Evolutionary conservation across 2,888 invertebrate genomes (phyloP).

Genomic region (Macrophya annulata): DNA sequence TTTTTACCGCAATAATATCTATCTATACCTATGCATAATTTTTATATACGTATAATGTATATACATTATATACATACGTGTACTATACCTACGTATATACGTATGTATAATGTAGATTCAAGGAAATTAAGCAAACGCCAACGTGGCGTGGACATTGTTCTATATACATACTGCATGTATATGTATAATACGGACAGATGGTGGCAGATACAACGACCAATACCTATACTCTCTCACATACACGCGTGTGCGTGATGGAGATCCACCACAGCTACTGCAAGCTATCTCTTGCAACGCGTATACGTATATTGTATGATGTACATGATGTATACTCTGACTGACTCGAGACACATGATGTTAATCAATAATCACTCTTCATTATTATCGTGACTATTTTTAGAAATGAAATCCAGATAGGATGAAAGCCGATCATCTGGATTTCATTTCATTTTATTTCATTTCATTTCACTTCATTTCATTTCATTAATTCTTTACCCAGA

Average conservation of each 20-base stretch:
- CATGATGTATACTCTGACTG: neutral
- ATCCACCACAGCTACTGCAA: neutral
- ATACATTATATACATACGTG: neutral
- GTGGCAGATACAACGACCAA: neutral
- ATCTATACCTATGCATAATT: neutral
- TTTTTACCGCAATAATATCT: neutral
- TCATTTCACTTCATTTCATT: too few relatives aligned
- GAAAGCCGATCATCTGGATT: too few relatives aligned
- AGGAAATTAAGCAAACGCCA: constrained; percentile 7
- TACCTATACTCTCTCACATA: neutral
- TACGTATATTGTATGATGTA: too few relatives aligned
- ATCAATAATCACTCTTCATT: neutral
- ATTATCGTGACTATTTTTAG: neutral
- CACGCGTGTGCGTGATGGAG: neutral
- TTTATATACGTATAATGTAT: neutral
- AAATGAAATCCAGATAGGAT: neutral
- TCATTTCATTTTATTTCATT: too few relatives aligned
- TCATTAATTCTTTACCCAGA: too few relatives aligned
- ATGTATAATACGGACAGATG: constrained; percentile 11
- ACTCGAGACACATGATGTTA: neutral
- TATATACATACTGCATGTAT: neutral
- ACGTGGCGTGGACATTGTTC: neutral
- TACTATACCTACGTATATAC: neutral
- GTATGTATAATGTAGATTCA: neutral
- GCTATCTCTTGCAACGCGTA: neutral